A percentile compares a stretch with the other conserved stretches of the same genome.
phyloP scores from a whole-genome alignment of 2,113 vertebrate species.

The Gallinago undulata region DNA sequence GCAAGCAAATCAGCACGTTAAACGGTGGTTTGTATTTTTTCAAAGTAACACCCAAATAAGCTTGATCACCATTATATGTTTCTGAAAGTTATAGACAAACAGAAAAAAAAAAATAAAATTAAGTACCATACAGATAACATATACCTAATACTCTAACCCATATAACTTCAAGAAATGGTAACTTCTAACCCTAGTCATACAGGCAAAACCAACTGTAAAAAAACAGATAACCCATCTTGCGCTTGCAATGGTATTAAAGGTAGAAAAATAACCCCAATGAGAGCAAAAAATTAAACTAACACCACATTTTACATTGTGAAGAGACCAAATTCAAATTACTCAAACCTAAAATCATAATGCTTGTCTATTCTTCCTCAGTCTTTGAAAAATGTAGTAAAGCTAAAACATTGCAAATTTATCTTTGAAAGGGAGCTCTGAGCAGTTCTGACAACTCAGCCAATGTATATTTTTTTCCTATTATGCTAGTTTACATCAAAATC shows the following conservation, averaged over 20 bases:
- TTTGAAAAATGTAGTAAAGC: background rate
- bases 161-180: background rate
- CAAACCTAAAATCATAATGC: background rate
- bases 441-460: background rate
- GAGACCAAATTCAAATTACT: background rate
- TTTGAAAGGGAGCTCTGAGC: background rate
- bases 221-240: background rate
- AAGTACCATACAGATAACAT: background rate
- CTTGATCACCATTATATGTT: background rate
- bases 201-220: background rate
- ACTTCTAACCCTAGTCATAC: background rate
- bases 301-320: background rate
- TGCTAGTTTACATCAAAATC: constrained; percentile 13
- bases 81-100: background rate
- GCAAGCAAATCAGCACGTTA: background rate
- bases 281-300: background rate
- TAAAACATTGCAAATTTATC: background rate
- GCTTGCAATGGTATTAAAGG: background rate
- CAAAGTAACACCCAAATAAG: background rate
- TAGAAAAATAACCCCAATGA: background rate
- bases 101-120: background rate
- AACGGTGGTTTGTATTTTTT: background rate
- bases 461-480: background rate
- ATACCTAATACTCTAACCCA: background rate
- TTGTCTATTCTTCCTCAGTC: background rate